Evolutionary conservation across 2,888 invertebrate species (phyloP).

Genomic region (Unio pictorum): DNA sequence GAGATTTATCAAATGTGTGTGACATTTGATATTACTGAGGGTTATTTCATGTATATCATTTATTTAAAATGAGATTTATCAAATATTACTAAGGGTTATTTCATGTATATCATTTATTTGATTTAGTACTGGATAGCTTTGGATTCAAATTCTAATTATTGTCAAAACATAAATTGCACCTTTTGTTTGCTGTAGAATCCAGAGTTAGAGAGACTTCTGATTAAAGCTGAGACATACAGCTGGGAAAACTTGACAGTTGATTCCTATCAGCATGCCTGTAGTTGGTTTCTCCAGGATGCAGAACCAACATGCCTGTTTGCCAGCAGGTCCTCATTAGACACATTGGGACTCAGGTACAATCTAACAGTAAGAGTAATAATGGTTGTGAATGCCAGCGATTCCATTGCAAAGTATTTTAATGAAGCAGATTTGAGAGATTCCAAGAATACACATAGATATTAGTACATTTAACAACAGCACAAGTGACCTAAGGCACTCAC

Average conservation of each 20-base stretch:
- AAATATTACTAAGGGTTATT: too few relatives aligned
- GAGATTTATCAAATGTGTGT: too few relatives aligned
- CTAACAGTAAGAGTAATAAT: too few relatives aligned
- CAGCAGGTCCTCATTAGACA: constrained; percentile 55
- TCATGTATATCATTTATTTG: background rate
- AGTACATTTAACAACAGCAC: too few relatives aligned
- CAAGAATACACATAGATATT: too few relatives aligned
- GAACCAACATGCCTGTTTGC: constrained; percentile 80
- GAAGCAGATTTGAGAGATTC: too few relatives aligned
- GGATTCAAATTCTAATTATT: background rate
- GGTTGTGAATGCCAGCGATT: too few relatives aligned
- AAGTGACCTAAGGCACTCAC: too few relatives aligned
- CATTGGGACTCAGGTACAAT: constrained; percentile 57
- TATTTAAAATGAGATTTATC: too few relatives aligned
- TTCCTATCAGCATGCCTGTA: constrained; percentile 78
- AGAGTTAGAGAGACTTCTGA: constrained; percentile 43
- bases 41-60: too few relatives aligned
- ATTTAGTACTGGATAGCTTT: background rate
- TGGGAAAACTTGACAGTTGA: constrained; percentile 58
- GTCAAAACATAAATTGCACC: background rate
- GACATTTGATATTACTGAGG: too few relatives aligned
- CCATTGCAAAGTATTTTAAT: too few relatives aligned
- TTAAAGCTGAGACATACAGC: constrained; percentile 49
- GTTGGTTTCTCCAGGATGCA: constrained; percentile 83
- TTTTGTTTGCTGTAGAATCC: constrained; percentile 42